phyloP scores from a whole-genome alignment of 92 coral and sea anemone species.

The Porites cylindrica region DNA sequence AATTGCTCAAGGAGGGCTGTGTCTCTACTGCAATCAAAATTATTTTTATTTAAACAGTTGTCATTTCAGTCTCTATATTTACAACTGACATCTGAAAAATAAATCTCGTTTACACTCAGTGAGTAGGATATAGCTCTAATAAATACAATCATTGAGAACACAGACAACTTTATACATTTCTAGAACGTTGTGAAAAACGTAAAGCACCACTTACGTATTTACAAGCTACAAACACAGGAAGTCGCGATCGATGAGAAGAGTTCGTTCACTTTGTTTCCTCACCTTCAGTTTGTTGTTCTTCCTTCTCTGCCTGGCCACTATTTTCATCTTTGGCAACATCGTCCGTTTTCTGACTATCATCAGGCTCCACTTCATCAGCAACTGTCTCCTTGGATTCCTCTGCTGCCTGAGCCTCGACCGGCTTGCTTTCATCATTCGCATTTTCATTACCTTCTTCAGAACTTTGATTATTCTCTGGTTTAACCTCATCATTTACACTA shows the following conservation, averaged over 20 bases:
- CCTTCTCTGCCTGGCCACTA: slow-evolving; percentile 57
- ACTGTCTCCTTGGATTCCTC: slow-evolving; percentile 5
- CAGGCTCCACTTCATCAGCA: slow-evolving; percentile 13
- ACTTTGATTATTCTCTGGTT: slow-evolving; percentile 37
- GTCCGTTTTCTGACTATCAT: slow-evolving; percentile 4
- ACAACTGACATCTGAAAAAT: background rate
- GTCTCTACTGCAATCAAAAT: background rate
- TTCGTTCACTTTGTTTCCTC: background rate
- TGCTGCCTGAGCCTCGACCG: background rate
- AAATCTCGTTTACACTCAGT: background rate
- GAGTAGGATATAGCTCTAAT: background rate
- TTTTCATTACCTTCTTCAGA: slow-evolving; percentile 1
- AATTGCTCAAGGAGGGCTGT: background rate
- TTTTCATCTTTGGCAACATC: slow-evolving; percentile 54
- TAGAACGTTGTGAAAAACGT: background rate
- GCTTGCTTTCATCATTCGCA: background rate
- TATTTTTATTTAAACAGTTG: background rate
- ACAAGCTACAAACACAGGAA: background rate
- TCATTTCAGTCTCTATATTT: background rate
- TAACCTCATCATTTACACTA: slow-evolving; percentile 47
- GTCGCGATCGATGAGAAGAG: background rate
- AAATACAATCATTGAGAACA: background rate
- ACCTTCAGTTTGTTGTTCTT: background rate
- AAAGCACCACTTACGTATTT: background rate
- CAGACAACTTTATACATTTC: background rate